Evolutionary conservation across 2,888 invertebrate species (phyloP).

Genomic region (Volucella inanis): DNA sequence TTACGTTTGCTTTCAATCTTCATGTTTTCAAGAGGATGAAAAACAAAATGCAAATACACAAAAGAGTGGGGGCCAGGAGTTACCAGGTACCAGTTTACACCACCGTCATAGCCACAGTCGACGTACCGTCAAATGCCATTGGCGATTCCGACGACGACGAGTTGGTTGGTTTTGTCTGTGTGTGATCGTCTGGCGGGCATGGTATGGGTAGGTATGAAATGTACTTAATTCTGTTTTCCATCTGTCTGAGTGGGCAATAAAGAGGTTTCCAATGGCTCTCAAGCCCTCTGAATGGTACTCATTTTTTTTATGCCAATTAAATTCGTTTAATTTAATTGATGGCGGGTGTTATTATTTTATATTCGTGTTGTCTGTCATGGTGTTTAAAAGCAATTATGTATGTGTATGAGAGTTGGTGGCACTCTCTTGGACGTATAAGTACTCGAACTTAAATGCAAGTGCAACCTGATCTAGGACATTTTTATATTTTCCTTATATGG

Average conservation of each 20-base stretch:
- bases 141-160: too few relatives aligned
- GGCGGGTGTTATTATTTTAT: conserved; percentile 54
- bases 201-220: conserved; percentile 37
- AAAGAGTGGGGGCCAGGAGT: conserved; percentile 2
- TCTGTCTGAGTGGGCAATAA: conserved; percentile 74
- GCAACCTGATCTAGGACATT: conserved; percentile 65
- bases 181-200: conserved; percentile 7
- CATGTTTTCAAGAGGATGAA: conserved; percentile 12
- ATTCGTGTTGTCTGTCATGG: conserved; percentile 34
- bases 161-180: conserved; percentile 14
- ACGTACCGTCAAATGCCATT: too few relatives aligned
- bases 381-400: conserved; percentile 59
- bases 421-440: conserved; percentile 33
- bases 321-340: conserved; percentile 72
- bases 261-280: conserved; percentile 68
- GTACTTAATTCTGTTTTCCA: conserved; percentile 72
- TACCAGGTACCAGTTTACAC: too few relatives aligned
- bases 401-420: conserved; percentile 14
- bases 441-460: conserved; percentile 22
- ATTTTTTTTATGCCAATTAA: conserved; percentile 69
- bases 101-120: too few relatives aligned
- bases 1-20: conserved; percentile 32
- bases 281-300: conserved; percentile 35
- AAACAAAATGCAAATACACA: conserved; percentile 51
- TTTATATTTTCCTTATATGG: conserved; percentile 29